phyloP scores from a whole-genome alignment of 2,113 vertebrate species.

The Rafetus swinhoei region DNA sequence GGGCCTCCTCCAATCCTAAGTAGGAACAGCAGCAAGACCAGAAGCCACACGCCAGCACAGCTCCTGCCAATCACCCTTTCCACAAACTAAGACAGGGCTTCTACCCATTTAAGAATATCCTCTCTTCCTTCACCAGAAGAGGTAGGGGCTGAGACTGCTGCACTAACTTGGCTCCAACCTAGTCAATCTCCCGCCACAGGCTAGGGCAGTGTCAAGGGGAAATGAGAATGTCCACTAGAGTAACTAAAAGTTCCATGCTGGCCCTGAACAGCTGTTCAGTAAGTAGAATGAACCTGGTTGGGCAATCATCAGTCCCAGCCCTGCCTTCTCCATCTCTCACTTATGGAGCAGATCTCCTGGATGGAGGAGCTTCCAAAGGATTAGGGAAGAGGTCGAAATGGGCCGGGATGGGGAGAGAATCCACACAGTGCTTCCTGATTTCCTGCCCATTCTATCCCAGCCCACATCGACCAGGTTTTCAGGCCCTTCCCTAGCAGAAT shows the following conservation, averaged over 20 bases:
- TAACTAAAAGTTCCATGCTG: not conserved
- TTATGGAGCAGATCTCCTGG: not conserved
- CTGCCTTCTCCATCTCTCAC: not conserved
- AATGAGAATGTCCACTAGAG: not conserved
- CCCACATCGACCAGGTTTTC: not conserved
- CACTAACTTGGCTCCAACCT: not conserved
- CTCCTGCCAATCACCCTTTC: not conserved
- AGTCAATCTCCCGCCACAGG: not conserved
- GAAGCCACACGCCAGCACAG: not conserved
- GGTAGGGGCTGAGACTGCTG: not conserved
- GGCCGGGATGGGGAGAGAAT: not conserved
- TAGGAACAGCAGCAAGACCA: not conserved
- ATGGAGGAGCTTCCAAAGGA: not conserved
- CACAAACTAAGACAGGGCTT: not conserved
- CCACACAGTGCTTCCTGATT: not conserved
- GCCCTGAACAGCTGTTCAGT: not conserved
- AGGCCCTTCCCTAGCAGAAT: not conserved
- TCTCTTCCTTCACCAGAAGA: not conserved
- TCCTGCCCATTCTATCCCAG: not conserved
- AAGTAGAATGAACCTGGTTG: not conserved
- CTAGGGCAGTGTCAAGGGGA: not conserved
- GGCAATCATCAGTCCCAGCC: not conserved
- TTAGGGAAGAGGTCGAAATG: not conserved
- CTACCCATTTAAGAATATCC: not conserved
- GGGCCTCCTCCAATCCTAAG: not conserved